Evolutionary conservation across 2,797 vertebrate genomes (phyloP).

Genomic region (Triplophysa bombifrons): DNA sequence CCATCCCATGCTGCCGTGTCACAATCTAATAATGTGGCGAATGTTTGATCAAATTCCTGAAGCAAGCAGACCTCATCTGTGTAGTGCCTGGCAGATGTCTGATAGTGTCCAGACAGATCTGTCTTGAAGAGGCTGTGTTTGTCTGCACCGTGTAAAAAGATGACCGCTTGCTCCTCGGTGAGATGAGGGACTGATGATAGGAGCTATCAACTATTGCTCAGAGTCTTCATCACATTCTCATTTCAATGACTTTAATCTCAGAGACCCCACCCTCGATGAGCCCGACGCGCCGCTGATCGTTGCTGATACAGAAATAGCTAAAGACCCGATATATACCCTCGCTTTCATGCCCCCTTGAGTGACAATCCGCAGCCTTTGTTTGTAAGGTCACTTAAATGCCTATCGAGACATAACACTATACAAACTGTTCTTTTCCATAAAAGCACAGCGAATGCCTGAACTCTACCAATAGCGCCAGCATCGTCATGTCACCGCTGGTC

Average conservation of each 20-base stretch:
- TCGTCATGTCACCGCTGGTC: conserved; percentile 50
- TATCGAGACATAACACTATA: conserved; percentile 14
- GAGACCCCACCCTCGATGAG: conserved; percentile 45
- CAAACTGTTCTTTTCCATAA: conserved; percentile 24
- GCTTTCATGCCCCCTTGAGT: conserved; percentile 54
- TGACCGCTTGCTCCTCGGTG: conserved; percentile 58
- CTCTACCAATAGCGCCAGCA: conserved; percentile 43
- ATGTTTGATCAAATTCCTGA: conserved; percentile 35
- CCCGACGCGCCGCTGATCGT: conserved; percentile 54
- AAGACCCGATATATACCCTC: conserved; percentile 55
- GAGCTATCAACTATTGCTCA: conserved; percentile 65
- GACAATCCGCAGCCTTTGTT: conserved; percentile 47
- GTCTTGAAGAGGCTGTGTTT: conserved; percentile 47
- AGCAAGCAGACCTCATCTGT: conserved; percentile 37
- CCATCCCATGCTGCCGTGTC: not conserved
- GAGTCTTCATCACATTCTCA: conserved; percentile 76
- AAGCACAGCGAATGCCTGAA: not conserved
- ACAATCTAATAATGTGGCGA: conserved; percentile 18
- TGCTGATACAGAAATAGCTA: conserved; percentile 59
- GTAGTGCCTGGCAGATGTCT: conserved; percentile 48
- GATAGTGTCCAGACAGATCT: conserved; percentile 34
- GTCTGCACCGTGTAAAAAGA: conserved; percentile 58
- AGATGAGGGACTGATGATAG: conserved; percentile 79
- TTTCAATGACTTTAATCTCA: conserved; percentile 67
- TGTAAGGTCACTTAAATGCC: conserved; percentile 31